phyloP scores from a whole-genome alignment of 2,888 invertebrate species.

The Oithona nana region DNA sequence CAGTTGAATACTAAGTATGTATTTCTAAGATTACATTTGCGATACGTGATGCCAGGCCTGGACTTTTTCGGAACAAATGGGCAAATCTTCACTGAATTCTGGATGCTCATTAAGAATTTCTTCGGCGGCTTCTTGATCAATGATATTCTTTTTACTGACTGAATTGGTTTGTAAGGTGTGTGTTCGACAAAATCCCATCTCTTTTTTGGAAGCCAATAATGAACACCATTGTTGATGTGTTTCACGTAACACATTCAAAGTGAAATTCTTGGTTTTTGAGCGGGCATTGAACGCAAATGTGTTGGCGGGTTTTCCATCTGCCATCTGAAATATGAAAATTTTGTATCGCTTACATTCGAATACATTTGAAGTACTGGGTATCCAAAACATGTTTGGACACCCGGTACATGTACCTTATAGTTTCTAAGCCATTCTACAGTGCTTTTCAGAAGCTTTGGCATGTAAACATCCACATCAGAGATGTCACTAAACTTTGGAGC shows the following conservation, averaged over 20 bases:
- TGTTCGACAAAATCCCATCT: background rate
- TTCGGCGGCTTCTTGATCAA: background rate
- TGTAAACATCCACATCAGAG: conserved; percentile 64
- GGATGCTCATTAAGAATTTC: background rate
- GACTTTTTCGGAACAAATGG: background rate
- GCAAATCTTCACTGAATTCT: background rate
- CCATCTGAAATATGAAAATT: conserved; percentile 59
- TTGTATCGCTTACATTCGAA: too few species aligned
- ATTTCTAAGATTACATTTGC: too few species aligned
- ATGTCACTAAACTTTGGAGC: conserved; percentile 44
- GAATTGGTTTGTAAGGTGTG: background rate
- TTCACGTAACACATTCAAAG: conserved; percentile 34
- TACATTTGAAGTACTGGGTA: background rate
- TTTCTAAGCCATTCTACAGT: conserved; percentile 96
- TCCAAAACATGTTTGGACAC: too few species aligned
- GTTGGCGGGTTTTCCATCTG: conserved; percentile 55
- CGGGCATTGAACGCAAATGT: conserved; percentile 90
- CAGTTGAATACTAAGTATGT: too few species aligned
- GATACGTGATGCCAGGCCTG: background rate
- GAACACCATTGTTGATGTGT: background rate
- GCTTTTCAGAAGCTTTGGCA: conserved; percentile 83
- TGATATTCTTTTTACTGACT: background rate
- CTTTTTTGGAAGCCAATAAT: background rate
- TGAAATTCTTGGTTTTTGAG: conserved; percentile 43
- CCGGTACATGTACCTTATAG: conserved; percentile 38